A percentile compares a stretch with the other conserved stretches of the same genome.
Conservation (phyloP, 2,797 vertebrate species). For the Microctenopoma steveboyesi region DNA sequence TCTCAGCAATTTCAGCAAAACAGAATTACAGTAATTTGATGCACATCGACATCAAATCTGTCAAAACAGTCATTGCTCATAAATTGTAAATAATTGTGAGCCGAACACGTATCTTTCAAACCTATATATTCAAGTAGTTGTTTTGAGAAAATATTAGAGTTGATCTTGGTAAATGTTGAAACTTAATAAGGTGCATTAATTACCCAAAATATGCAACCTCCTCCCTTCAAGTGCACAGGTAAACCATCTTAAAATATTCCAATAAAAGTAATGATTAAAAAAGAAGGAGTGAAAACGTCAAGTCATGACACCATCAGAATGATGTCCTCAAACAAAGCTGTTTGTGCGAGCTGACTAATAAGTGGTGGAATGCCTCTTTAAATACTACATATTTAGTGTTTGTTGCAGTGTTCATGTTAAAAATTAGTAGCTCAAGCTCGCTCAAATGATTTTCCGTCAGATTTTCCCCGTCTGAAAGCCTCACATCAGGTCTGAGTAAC, state of each 20-base stretch:
- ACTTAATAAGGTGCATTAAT: too few relatives aligned
- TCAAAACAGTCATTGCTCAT: not conserved
- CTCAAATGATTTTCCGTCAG: slow-evolving; percentile 23
- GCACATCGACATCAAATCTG: not conserved
- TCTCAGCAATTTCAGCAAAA: slow-evolving; percentile 1
- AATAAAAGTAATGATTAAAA: too few relatives aligned
- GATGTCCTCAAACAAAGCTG: too few relatives aligned
- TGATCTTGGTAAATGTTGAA: too few relatives aligned
- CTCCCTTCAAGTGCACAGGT: too few relatives aligned
- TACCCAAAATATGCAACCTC: too few relatives aligned
- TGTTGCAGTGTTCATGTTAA: not conserved
- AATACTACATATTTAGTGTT: not conserved
- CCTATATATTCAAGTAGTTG: not conserved
- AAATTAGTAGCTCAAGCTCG: not conserved
- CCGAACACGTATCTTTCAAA: not conserved
- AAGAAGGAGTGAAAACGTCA: too few relatives aligned
- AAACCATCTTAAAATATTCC: too few relatives aligned
- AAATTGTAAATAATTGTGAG: not conserved
- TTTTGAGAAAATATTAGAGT: not conserved
- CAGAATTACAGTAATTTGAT: too few relatives aligned
- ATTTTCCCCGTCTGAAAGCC: slow-evolving; percentile 26
- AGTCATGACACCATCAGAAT: too few relatives aligned
- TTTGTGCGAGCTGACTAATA: too few relatives aligned
- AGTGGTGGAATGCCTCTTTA: not conserved
- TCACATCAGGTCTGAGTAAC: slow-evolving; percentile 20